Conservation (phyloP, 2,113 vertebrate species). For the Pyrgilauda ruficollis region DNA sequence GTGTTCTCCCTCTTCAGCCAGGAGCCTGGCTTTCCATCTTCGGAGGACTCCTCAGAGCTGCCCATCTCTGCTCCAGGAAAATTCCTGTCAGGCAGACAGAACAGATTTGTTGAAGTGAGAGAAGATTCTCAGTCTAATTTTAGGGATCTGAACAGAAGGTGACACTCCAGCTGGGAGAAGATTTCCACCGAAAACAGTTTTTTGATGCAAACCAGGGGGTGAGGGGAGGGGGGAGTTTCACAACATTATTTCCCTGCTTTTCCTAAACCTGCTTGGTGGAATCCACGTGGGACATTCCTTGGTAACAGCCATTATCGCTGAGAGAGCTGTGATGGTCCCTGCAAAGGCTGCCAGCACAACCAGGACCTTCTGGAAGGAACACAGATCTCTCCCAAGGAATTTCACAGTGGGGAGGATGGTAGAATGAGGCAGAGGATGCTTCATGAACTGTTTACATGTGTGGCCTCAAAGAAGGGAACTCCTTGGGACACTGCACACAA, state of each 20-base stretch:
- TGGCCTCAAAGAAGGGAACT: neutral
- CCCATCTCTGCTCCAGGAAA: neutral
- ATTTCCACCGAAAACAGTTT: slow-evolving; percentile 27
- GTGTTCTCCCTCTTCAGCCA: neutral
- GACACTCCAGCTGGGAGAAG: slow-evolving; percentile 55
- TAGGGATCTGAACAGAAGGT: slow-evolving; percentile 63
- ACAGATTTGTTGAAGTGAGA: slow-evolving; percentile 26
- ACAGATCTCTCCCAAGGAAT: neutral
- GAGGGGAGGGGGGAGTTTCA: slow-evolving; percentile 8
- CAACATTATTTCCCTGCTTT: neutral
- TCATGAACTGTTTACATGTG: neutral
- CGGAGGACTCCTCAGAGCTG: neutral
- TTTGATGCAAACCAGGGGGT: slow-evolving; percentile 26
- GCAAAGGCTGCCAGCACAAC: neutral
- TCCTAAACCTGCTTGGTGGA: neutral
- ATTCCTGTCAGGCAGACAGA: slow-evolving; percentile 28
- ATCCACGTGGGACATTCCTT: neutral
- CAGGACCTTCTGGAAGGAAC: neutral
- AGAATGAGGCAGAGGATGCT: neutral
- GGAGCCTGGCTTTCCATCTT: neutral
- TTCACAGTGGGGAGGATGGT: accelerated
- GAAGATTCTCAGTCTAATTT: slow-evolving; percentile 62
- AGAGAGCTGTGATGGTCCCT: neutral
- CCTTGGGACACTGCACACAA: neutral
- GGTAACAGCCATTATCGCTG: neutral